Base-by-base conservation (phyloP, 2,113 vertebrate genomes). In the Entelurus aequoreus region DNA sequence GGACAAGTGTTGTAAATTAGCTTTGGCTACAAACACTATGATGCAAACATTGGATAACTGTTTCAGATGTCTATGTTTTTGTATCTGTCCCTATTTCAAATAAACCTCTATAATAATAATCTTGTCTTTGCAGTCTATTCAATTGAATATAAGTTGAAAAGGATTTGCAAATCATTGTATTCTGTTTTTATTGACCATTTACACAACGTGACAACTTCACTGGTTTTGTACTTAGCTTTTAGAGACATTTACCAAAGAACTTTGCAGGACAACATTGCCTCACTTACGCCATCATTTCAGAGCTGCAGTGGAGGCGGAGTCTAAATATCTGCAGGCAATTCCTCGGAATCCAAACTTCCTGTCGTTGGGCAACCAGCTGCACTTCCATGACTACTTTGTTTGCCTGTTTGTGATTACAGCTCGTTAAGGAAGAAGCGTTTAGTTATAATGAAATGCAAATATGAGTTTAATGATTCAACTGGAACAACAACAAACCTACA, bases 251-350 rank as follows among this genome's bases (percentile, higher is more conserved):
- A 8, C 9, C 16, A 1, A n/a, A 16, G 15, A 50, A 51, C 8
- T 51, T 21, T 8, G 28, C 28, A 28, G 28, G 28, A 3, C 28
- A 28, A 28, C 1, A 4, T 28, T 4, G 49, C 16, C 19, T 21
- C 49, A 51, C 16, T 51, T 5, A 46, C 42, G 10, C 5, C 10
- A 11, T 46, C 8, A 42, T 42, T 8, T 42, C 10, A 4, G 11
- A 6, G 6, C 36, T 46, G 4, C 35, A 11, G 42, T 21, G 7
- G 40, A 35, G 5, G 2, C 12, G 13, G 40, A 58, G 11, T 60
- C 11, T 48, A 48, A 60, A 60, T 60, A 37, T 48, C 35, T 49
- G 58, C 28, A 19, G n/a, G 38, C 38, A 46, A 21, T 46, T 46
- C 42, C 42, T 51, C 16, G 8, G 16, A 19, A 36, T 5, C 14